A percentile compares a stretch with the other conserved stretches of the same genome.
Evolutionary conservation across 1,140 invertebrate genomes (phyloP).

Genomic region (Samia ricini): DNA sequence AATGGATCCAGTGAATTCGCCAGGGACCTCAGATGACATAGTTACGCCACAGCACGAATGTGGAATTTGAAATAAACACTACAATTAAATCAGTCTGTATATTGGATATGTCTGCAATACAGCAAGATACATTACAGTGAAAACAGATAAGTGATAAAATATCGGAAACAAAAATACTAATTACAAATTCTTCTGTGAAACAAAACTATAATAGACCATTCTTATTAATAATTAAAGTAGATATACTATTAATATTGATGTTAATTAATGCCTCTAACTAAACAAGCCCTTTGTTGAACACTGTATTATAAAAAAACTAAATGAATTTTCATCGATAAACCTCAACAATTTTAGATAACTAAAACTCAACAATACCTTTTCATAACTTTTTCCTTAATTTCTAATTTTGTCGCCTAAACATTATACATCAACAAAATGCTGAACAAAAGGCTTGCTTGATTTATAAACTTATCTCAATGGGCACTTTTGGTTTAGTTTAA

Average conservation of each 20-base stretch:
- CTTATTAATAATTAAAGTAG: conserved; percentile 74
- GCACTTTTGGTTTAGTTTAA: conserved; percentile 79
- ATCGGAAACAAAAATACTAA: conserved; percentile 77
- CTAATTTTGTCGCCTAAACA: conserved; percentile 77
- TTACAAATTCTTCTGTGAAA: conserved; percentile 76
- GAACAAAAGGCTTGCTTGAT: conserved; percentile 66
- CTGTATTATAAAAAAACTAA: conserved; percentile 65
- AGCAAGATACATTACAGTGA: conserved; percentile 77
- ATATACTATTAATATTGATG: conserved; percentile 74
- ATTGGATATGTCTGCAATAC: conserved; percentile 79
- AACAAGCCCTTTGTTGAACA: conserved; percentile 70
- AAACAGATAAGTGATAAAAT: conserved; percentile 77
- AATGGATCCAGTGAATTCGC: no score
- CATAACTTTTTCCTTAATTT: conserved; percentile 66
- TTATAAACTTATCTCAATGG: conserved; percentile 78
- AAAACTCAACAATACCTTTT: conserved; percentile 70
- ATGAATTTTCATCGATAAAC: conserved; percentile 68
- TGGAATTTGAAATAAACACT: conserved; percentile 26
- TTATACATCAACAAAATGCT: conserved; percentile 69
- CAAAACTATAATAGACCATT: conserved; percentile 76
- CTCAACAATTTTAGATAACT: conserved; percentile 77
- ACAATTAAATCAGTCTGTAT: conserved; percentile 78
- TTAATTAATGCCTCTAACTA: conserved; percentile 74
- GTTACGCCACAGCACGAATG: no score
- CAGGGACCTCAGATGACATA: no score